phyloP scores from a whole-genome alignment of 2,113 vertebrate genomes.

The Erythrocercus mccallii region DNA sequence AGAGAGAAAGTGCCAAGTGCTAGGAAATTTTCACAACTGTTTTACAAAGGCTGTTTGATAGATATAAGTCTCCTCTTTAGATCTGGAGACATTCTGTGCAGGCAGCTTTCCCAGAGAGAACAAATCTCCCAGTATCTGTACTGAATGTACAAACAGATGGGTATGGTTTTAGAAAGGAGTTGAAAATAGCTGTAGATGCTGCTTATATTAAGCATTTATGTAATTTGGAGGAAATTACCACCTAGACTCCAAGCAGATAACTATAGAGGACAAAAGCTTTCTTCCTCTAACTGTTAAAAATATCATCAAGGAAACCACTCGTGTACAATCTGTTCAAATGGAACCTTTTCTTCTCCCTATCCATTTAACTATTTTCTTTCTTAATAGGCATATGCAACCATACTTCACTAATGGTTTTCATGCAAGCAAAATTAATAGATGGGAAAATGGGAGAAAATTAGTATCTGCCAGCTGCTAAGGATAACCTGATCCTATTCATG shows the following conservation, averaged over 20 bases:
- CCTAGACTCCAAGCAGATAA: background rate
- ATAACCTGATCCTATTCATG: slow-evolving; percentile 11
- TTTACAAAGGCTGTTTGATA: slow-evolving; percentile 25
- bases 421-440: background rate
- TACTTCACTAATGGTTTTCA: background rate
- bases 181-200: background rate
- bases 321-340: background rate
- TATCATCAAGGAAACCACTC: background rate
- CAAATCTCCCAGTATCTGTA: background rate
- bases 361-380: background rate
- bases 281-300: background rate
- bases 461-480: background rate
- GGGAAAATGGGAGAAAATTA: background rate
- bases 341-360: background rate
- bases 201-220: background rate
- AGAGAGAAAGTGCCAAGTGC: background rate
- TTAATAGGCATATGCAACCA: background rate
- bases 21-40: slow-evolving; percentile 2
- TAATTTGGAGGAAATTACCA: background rate
- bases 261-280: background rate
- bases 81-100: background rate
- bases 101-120: slow-evolving; percentile 22
- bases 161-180: background rate
- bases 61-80: background rate
- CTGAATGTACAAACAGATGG: slow-evolving; percentile 21